A percentile compares a stretch with the other conserved stretches of the same genome.
Evolutionary conservation across 1,140 invertebrate genomes (phyloP).

Genomic region (Elymnias hypermnestra): DNA sequence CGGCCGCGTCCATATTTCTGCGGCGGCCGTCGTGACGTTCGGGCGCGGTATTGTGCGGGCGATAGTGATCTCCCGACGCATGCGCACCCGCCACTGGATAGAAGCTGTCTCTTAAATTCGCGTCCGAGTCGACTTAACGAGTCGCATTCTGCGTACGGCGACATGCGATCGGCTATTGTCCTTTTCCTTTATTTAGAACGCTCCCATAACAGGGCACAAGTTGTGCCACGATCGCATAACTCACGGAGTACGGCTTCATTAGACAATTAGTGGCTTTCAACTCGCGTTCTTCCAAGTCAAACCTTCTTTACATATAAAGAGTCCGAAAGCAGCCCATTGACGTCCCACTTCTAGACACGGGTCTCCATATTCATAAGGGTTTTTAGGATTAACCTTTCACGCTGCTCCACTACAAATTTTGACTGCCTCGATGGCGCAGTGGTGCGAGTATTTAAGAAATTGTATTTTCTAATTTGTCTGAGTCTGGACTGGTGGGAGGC

Average conservation of each 20-base stretch:
- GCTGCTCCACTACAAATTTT: too few species aligned
- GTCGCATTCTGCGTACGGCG: conserved; percentile 63
- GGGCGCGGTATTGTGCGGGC: conserved; percentile 64
- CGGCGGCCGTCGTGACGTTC: conserved; percentile 59
- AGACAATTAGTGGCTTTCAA: conserved; percentile 2
- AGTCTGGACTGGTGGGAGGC: too few species aligned
- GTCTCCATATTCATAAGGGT: too few species aligned
- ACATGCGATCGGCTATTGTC: conserved; percentile 67
- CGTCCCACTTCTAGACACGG: too few species aligned
- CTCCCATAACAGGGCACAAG: conserved; percentile 38
- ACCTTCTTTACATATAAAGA: too few species aligned
- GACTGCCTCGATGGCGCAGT: too few species aligned
- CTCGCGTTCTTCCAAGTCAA: too few species aligned
- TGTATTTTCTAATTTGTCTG: too few species aligned
- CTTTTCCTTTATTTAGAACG: conserved; percentile 50
- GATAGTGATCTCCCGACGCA: conserved; percentile 69
- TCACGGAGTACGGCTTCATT: conserved; percentile 8
- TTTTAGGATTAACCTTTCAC: too few species aligned
- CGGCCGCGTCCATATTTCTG: conserved; percentile 67
- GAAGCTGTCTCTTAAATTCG: conserved; percentile 71
- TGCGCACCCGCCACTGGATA: conserved; percentile 61
- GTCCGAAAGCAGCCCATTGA: too few species aligned
- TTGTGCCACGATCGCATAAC: conserved; percentile 20
- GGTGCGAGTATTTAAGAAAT: too few species aligned
- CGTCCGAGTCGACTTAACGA: conserved; percentile 65